Conservation (phyloP, 2,797 vertebrate genomes). For the Hylomyscus alleni region DNA sequence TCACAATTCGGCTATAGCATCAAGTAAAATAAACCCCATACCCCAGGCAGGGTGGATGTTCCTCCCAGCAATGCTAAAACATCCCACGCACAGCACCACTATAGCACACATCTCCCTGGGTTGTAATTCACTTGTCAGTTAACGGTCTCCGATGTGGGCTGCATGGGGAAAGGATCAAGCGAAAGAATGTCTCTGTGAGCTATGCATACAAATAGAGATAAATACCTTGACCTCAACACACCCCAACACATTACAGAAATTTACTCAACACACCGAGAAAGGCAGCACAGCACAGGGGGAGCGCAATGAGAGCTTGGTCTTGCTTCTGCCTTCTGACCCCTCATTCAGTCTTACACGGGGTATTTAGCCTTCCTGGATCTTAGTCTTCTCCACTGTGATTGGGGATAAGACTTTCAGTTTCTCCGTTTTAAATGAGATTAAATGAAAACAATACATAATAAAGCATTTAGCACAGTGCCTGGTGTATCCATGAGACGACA, state of each 20-base stretch:
- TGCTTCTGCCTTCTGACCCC: not conserved
- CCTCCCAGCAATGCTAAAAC: not conserved
- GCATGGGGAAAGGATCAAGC: not conserved
- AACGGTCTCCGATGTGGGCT: not conserved
- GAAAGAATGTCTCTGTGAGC: not conserved
- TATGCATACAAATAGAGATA: not conserved
- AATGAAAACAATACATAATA: not conserved
- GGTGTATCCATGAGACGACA: not conserved
- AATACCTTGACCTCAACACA: not conserved
- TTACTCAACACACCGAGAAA: not conserved
- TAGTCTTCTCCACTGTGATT: not conserved
- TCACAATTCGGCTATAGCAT: not conserved
- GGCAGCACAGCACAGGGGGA: not conserved
- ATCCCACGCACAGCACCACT: not conserved
- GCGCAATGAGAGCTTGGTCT: not conserved
- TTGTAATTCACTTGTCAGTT: not conserved
- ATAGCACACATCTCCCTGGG: not conserved
- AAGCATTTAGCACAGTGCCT: not conserved
- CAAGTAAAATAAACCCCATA: not conserved
- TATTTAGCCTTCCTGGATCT: not conserved
- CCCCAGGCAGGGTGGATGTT: not conserved
- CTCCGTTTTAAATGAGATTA: not conserved
- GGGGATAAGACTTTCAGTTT: not conserved
- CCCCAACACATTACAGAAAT: not conserved
- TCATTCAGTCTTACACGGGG: not conserved